A percentile compares a stretch with the other conserved stretches of the same genome.
Evolutionary conservation across 2,113 vertebrate species (phyloP).

Genomic region (Agelaius tricolor): DNA sequence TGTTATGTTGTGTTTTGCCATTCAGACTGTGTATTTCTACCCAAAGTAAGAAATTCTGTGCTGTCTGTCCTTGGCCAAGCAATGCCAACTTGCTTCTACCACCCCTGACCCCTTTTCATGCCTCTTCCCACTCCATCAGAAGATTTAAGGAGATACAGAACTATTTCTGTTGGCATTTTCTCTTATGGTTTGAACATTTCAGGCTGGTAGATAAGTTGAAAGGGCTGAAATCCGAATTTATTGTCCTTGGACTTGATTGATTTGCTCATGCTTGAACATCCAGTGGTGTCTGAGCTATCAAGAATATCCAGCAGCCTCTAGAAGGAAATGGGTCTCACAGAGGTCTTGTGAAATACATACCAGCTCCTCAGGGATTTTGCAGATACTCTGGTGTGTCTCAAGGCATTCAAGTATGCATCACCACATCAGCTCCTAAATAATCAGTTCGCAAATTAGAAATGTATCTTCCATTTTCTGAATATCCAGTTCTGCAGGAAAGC

Average conservation of each 20-base stretch:
- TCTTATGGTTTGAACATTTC: background rate
- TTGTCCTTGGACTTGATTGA: background rate
- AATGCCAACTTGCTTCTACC: background rate
- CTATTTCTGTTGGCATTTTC: background rate
- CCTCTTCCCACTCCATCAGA: background rate
- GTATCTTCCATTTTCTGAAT: background rate
- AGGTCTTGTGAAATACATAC: background rate
- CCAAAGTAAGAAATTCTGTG: background rate
- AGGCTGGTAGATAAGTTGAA: background rate
- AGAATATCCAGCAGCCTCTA: background rate
- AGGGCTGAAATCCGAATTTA: background rate
- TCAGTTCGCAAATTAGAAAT: background rate
- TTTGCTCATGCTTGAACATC: background rate
- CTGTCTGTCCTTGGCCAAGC: background rate
- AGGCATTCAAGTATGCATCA: background rate
- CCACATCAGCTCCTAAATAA: background rate
- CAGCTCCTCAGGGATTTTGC: background rate
- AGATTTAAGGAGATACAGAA: background rate
- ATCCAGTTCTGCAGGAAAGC: background rate
- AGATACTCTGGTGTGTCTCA: background rate
- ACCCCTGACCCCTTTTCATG: background rate
- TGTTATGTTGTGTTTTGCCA: background rate
- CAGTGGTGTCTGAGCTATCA: background rate
- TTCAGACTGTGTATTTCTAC: background rate
- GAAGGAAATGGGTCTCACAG: background rate